phyloP scores from a whole-genome alignment of 2,797 vertebrate species.

The Mionectes olivaceus region DNA sequence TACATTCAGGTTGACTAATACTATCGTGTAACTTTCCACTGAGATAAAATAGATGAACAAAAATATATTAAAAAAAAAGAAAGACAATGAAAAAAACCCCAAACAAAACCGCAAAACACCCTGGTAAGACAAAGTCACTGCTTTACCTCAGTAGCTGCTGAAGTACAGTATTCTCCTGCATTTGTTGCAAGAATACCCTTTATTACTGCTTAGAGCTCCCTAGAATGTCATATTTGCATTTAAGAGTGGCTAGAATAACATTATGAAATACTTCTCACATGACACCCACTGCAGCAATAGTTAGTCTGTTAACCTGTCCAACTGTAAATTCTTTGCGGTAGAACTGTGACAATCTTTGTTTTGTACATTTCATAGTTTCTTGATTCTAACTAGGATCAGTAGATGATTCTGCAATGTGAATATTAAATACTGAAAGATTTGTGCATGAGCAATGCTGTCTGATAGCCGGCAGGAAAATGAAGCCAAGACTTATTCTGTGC shows the following conservation, averaged over 20 bases:
- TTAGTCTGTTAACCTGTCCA: background rate
- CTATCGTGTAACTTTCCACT: background rate
- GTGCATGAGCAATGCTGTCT: background rate
- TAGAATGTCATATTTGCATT: background rate
- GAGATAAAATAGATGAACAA: background rate
- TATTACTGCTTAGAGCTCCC: background rate
- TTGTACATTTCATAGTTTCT: background rate
- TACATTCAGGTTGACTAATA: background rate
- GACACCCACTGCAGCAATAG: background rate
- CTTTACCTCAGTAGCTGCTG: background rate
- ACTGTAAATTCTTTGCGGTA: background rate
- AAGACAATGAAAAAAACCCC: background rate
- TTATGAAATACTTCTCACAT: background rate
- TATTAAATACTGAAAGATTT: background rate
- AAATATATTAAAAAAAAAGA: background rate
- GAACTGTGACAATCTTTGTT: background rate
- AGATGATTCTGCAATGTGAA: background rate
- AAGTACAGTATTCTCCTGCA: background rate
- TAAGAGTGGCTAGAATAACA: background rate
- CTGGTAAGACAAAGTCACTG: background rate
- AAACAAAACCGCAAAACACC: background rate
- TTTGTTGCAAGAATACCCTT: background rate
- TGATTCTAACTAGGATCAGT: background rate
- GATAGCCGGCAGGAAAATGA: background rate
- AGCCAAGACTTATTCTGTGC: background rate